Base-by-base conservation (phyloP, 2,888 invertebrate species). In the Chydorus sphaericus region DNA sequence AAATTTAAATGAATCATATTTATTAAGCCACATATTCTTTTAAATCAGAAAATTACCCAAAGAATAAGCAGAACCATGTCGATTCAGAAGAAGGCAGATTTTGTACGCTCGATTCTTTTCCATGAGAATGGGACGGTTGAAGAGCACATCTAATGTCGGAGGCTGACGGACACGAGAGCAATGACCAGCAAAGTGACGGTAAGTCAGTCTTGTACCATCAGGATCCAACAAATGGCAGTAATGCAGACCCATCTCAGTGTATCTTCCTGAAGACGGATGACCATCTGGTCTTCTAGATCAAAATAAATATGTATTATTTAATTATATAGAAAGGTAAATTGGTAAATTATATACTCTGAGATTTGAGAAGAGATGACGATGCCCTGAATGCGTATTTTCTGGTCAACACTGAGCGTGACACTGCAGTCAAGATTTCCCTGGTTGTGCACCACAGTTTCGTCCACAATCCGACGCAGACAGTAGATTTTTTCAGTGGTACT, bases 141-240 rank as follows among this genome's bases (percentile, higher is more conserved):
- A 87, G 61, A 79, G 80, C 63, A 88, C 83, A 69, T 87, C 86
- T 57, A 86, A 76, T 62, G 85, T 73, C 29, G 81, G 80, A 20
- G 81, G 75, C n/a, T n/a, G n/a, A n/a, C n/a, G n/a, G n/a, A n/a
- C n/a, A 68, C 79, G 82, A n/a, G 77, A 76, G 60, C 85, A 85
- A 61, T 83, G 77, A 61, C 80, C 82, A 52, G 85, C 83, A 66
- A 83, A 86, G 70, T 87, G 86, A 1, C 83, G 85, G 70, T 86
- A 86, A 0, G 87, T 85, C 63, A 87, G 77, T 4, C 86, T 74
- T 51, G 83, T 82, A 5, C 84, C 85, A 69, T 85, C 84, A 28
- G 80, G 80, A 70, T 87, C 86, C 64, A 85, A 75, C 57, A 88
- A 74, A 71, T 86, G 84, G n/a, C 86, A 85, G 68, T 87, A 87